Conservation (phyloP, 1,140 invertebrate genomes). For the Drusus annulatus region DNA sequence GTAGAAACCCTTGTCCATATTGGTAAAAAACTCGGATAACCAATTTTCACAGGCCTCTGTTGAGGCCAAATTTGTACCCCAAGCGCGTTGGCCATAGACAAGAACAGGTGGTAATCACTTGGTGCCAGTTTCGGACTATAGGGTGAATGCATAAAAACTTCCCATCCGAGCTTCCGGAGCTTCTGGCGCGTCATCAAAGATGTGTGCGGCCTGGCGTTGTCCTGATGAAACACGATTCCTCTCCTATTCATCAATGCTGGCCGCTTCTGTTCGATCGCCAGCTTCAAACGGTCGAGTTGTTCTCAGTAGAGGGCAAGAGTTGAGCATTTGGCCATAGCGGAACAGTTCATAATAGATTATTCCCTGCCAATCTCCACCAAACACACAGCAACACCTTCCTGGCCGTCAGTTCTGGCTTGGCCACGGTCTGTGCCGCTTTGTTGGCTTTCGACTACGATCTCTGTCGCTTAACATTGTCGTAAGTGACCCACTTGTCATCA, state of each 20-base stretch:
- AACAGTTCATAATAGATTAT: no score
- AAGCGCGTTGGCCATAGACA: slow-evolving; percentile 11
- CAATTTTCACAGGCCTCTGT: no score
- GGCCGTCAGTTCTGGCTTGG: slow-evolving; percentile 9
- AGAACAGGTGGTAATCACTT: neutral
- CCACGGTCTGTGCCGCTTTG: slow-evolving; percentile 15
- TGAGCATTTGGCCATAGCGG: no score
- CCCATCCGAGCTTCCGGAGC: slow-evolving; percentile 17
- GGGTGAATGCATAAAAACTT: neutral
- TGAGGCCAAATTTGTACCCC: no score
- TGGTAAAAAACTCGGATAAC: no score
- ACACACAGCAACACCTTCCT: slow-evolving; percentile 17
- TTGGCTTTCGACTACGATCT: slow-evolving; percentile 20
- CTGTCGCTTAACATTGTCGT: neutral
- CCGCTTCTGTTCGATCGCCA: slow-evolving; percentile 18
- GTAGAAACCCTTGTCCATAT: no score
- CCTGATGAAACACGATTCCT: slow-evolving; percentile 25
- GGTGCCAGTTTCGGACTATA: neutral
- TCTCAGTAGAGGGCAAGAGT: neutral
- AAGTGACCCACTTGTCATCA: no score
- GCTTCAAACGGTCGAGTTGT: slow-evolving; percentile 23
- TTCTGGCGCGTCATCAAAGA: slow-evolving; percentile 25
- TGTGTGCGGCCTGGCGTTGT: slow-evolving; percentile 26
- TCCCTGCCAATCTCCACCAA: no score
- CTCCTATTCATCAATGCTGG: slow-evolving; percentile 23